These are phyloP conservation scores for Pentalonia nigronervosa DNA, from an alignment of 1,140 invertebrate genomes.

Conservation along the genomic window DNA sequence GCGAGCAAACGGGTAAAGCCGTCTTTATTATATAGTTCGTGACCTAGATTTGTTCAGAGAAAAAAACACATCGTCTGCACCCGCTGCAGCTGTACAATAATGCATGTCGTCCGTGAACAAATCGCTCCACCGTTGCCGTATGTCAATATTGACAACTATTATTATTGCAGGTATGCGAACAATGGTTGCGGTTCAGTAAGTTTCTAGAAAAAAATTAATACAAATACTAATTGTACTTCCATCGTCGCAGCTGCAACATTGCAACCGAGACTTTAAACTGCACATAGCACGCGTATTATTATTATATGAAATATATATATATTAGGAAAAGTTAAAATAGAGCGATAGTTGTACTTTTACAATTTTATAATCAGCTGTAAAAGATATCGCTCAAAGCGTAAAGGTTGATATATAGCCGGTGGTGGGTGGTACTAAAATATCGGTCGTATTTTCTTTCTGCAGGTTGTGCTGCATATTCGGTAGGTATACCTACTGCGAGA, in stretches of 20 bases:
- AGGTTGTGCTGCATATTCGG: background rate
- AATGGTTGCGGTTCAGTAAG: background rate
- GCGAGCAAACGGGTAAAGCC: background rate
- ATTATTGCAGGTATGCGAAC: background rate
- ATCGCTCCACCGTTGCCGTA: background rate
- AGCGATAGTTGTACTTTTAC: background rate
- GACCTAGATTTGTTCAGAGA: no score
- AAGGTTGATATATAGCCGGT: no score
- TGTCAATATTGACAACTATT: background rate
- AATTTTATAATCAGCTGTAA: background rate
- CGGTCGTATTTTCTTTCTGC: background rate
- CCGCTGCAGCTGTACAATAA: no score
- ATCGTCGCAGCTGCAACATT: no score
- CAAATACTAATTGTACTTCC: background rate
- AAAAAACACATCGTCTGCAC: background rate
- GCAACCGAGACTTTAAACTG: no score
- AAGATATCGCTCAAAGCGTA: background rate
- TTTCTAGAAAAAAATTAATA: background rate
- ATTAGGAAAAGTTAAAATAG: background rate
- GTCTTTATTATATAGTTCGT: no score
- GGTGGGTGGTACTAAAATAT: no score
- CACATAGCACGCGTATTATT: background rate
- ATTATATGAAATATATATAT: background rate
- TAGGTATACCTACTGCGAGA: background rate
- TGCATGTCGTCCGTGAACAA: no score